Evolutionary conservation across 2,888 invertebrate genomes (phyloP).

Genomic region (Eupeodes latifasciatus): DNA sequence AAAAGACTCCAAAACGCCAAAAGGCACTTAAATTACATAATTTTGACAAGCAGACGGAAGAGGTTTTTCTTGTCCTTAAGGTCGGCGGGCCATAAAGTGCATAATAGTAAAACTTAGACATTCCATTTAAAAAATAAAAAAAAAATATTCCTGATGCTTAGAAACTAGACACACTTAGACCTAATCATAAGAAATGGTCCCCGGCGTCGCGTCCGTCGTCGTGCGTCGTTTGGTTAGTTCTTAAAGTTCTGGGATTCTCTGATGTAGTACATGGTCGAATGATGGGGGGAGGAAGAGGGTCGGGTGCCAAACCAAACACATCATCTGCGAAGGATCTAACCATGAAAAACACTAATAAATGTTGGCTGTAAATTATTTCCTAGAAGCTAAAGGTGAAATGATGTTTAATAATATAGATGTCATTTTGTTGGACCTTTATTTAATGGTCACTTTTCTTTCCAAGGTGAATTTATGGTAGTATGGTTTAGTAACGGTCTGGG

Average conservation of each 20-base stretch:
- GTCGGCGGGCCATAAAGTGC: constrained; percentile 40
- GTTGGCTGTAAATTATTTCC: constrained; percentile 38
- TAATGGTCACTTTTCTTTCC: constrained; percentile 17
- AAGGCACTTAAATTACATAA: constrained; percentile 71
- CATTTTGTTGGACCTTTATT: constrained; percentile 30
- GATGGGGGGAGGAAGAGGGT: too few relatives aligned
- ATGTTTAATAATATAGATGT: constrained; percentile 52
- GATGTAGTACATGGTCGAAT: neutral
- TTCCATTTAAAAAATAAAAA: constrained; percentile 37
- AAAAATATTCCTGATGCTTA: neutral
- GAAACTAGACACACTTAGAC: neutral
- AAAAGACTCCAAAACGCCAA: constrained; percentile 31
- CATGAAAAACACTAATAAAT: constrained; percentile 37
- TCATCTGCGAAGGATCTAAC: constrained; percentile 6
- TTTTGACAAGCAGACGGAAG: constrained; percentile 63
- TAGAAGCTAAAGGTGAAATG: constrained; percentile 38
- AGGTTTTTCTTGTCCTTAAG: constrained; percentile 66
- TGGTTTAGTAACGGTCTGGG: neutral
- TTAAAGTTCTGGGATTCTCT: neutral
- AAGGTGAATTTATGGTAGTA: neutral
- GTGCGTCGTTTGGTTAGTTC: neutral
- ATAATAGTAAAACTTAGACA: constrained; percentile 40
- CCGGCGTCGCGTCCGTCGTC: neutral
- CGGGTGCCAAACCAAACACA: constrained; percentile 14
- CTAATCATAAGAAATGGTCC: constrained; percentile 32